Conservation (phyloP, 2,113 vertebrate genomes). For the zebrafish (Danio rerio) region DNA sequence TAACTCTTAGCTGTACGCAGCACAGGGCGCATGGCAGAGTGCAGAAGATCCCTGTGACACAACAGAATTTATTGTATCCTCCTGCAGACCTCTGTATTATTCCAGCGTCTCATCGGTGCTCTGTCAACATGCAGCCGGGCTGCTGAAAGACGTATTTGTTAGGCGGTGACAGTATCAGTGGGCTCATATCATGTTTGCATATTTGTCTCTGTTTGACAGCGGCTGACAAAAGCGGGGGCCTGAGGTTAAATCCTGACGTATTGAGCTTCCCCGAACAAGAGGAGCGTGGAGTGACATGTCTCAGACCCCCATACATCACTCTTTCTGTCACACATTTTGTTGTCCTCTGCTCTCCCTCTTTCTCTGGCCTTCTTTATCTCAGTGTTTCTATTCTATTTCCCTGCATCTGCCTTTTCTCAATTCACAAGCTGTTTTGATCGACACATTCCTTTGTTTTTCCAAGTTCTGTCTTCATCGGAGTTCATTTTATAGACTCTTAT, state of each 20-base stretch:
- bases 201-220: slow-evolving; percentile 60
- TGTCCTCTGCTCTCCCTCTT: background rate
- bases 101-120: slow-evolving; percentile 37
- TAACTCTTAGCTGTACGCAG: too few relatives aligned
- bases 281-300: slow-evolving; percentile 56
- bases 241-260: slow-evolving; percentile 41
- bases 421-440: slow-evolving; percentile 1
- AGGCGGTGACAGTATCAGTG: slow-evolving; percentile 34
- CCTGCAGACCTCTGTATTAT: slow-evolving; percentile 3
- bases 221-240: slow-evolving; percentile 44
- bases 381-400: background rate
- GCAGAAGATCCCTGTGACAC: background rate
- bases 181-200: slow-evolving; percentile 53
- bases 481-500: background rate
- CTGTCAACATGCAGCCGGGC: slow-evolving; percentile 42
- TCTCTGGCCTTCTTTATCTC: background rate
- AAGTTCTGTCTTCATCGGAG: background rate
- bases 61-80: background rate
- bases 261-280: slow-evolving; percentile 43
- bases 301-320: slow-evolving; percentile 54
- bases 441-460: background rate
- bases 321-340: slow-evolving; percentile 22
- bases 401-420: background rate
- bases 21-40: background rate
- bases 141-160: slow-evolving; percentile 53